Conservation (phyloP, 2,113 vertebrate genomes). For the Nycticorax nycticorax region DNA sequence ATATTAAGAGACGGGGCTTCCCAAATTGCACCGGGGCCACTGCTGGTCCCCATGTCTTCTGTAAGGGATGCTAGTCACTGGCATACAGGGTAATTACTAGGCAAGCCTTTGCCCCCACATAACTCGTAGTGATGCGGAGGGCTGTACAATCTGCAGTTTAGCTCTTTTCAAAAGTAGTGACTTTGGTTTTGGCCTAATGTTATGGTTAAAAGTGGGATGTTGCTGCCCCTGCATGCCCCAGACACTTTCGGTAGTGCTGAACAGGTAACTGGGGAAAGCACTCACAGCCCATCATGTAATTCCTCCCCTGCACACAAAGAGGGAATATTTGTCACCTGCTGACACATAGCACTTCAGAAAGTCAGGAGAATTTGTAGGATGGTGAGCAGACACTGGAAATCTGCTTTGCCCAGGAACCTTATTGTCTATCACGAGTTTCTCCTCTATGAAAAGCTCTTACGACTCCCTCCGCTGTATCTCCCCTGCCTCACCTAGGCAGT, state of each 20-base stretch:
- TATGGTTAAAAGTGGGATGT: background rate
- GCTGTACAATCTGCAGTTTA: background rate
- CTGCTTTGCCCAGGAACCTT: background rate
- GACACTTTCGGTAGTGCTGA: background rate
- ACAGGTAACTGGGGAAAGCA: background rate
- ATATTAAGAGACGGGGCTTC: background rate
- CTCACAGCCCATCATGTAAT: background rate
- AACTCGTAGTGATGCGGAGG: background rate
- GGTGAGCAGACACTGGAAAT: background rate
- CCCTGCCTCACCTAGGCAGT: background rate
- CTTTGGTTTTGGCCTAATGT: background rate
- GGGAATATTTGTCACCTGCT: slow-evolving; percentile 7
- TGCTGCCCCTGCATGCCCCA: background rate
- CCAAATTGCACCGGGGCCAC: background rate
- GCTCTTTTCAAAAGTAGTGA: background rate
- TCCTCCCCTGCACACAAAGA: background rate
- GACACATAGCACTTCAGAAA: background rate
- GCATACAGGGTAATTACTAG: background rate
- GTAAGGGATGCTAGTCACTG: background rate
- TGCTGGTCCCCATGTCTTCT: background rate
- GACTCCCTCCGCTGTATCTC: background rate
- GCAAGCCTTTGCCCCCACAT: background rate
- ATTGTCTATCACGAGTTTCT: background rate
- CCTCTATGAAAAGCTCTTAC: background rate
- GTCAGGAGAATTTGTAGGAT: background rate